A percentile compares a stretch with the other conserved stretches of the same genome.
Evolutionary conservation across 2,797 vertebrate genomes (phyloP).

Genomic region (Eulemur albifrons): DNA sequence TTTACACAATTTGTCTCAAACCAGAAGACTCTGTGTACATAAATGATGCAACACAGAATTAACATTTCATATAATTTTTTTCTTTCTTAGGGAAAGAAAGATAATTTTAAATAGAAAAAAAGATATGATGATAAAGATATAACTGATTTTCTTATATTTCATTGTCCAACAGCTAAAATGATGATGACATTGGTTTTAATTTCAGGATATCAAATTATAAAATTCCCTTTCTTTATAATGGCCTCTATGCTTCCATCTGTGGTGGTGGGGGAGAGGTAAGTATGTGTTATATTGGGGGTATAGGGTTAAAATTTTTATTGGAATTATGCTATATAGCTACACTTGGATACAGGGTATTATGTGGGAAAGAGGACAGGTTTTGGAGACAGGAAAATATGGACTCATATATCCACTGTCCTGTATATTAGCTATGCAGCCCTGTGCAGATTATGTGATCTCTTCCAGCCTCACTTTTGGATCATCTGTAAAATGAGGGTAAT

Average conservation of each 20-base stretch:
- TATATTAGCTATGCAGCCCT: background rate
- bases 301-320: background rate
- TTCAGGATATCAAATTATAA: background rate
- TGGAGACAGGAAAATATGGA: background rate
- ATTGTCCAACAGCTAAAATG: background rate
- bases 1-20: background rate
- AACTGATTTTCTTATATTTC: conserved; percentile 14
- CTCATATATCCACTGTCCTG: background rate
- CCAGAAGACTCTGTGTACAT: background rate
- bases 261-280: rapidly evolving
- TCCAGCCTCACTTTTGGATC: background rate
- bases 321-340: background rate
- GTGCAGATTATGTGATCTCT: background rate
- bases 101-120: conserved; percentile 3
- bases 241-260: background rate
- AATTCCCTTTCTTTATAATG: background rate
- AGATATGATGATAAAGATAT: background rate
- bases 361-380: background rate
- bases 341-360: background rate
- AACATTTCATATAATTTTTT: background rate
- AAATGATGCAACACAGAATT: conserved; percentile 10
- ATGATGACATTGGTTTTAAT: background rate
- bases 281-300: background rate
- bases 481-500: background rate
- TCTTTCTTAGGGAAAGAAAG: background rate